Conservation (phyloP, 2,797 vertebrate genomes). For the Leptatherina wallacei region DNA sequence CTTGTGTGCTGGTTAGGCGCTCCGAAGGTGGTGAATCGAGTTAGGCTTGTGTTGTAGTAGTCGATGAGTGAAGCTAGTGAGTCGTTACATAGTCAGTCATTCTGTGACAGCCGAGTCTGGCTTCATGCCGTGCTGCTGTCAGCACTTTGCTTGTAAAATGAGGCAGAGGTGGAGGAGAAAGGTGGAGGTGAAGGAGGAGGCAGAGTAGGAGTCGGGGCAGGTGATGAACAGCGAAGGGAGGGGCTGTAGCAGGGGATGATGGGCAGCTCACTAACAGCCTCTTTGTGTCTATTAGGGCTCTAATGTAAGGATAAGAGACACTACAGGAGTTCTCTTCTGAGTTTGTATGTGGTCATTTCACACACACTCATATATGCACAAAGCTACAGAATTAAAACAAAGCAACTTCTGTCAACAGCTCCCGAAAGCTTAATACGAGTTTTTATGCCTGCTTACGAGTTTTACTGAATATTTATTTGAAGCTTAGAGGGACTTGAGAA, state of each 20-base stretch:
- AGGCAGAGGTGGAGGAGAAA: constrained; percentile 18
- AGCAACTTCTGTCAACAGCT: constrained; percentile 39
- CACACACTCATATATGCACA: constrained; percentile 25
- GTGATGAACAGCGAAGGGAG: not conserved
- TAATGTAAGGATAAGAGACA: constrained; percentile 58
- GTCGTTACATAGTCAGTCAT: constrained; percentile 67
- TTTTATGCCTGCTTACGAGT: constrained; percentile 27
- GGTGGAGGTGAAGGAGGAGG: constrained; percentile 13
- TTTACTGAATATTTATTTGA: constrained; percentile 38
- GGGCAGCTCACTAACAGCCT: constrained; percentile 67
- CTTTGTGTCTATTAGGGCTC: constrained; percentile 61
- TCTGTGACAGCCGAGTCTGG: constrained; percentile 63
- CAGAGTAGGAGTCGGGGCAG: not conserved
- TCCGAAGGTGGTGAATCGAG: constrained; percentile 19
- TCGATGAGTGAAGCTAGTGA: constrained; percentile 61
- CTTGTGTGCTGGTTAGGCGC: constrained; percentile 43
- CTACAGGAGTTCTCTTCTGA: constrained; percentile 29
- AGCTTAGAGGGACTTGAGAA: constrained; percentile 58
- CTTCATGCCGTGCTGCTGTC: constrained; percentile 55
- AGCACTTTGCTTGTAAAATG: constrained; percentile 57
- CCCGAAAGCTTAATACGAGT: constrained; percentile 54
- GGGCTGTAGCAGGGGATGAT: constrained; percentile 36
- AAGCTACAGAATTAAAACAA: constrained; percentile 25
- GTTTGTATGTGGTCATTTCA: constrained; percentile 23
- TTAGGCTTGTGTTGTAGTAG: constrained; percentile 21